These are phyloP conservation scores for Heliconius congener DNA, from an alignment of 1,140 invertebrate genomes.

Conservation along the genomic window DNA sequence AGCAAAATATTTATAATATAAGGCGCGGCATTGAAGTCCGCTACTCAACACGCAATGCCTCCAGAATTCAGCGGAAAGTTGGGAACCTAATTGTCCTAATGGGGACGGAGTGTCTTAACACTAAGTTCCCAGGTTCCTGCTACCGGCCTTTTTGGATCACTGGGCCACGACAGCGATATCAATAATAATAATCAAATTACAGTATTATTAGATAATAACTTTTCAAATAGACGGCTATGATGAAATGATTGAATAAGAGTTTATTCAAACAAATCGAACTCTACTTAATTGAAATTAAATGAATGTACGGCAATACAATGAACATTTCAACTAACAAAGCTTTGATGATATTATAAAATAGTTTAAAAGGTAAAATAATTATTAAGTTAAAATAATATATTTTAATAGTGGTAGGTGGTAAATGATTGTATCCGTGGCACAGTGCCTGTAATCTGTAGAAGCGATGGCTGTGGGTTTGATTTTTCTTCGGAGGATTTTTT, in stretches of 20 bases:
- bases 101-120: too few species aligned
- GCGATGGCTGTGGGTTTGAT: too few species aligned
- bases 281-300: background rate
- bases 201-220: background rate
- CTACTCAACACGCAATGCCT: too few species aligned
- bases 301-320: background rate
- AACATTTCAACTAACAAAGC: background rate
- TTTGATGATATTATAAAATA: background rate
- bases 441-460: too few species aligned
- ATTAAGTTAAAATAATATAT: background rate
- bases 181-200: background rate
- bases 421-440: too few species aligned
- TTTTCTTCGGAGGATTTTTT: too few species aligned
- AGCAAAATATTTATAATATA: too few species aligned
- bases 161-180: background rate
- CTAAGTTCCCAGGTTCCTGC: too few species aligned
- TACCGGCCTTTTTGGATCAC: background rate
- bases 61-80: too few species aligned
- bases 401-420: too few species aligned
- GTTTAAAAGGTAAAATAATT: background rate
- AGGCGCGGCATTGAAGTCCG: too few species aligned
- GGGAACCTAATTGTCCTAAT: too few species aligned
- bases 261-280: background rate
- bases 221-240: background rate
- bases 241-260: background rate